Percentiles rank a stretch among this genome's conserved stretches.
phyloP scores from a whole-genome alignment of 2,113 vertebrate species.

The Chiloscyllium plagiosum region DNA sequence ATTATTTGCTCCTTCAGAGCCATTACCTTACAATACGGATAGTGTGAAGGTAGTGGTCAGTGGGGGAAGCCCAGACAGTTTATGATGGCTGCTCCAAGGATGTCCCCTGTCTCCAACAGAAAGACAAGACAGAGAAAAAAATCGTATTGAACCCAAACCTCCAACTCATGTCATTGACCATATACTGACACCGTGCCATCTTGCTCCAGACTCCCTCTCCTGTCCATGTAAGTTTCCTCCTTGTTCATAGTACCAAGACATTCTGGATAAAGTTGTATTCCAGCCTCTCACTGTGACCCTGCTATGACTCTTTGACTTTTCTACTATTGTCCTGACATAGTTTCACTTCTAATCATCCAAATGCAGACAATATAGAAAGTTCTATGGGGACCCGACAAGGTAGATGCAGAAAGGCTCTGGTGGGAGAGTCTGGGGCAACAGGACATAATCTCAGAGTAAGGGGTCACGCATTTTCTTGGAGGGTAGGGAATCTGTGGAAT shows the following conservation, averaged over 20 bases:
- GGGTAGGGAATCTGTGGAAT: too few species aligned
- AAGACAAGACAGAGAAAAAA: background rate
- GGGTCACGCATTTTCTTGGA: too few species aligned
- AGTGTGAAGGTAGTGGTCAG: background rate
- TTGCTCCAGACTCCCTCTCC: background rate
- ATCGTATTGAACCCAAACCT: background rate
- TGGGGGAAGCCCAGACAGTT: background rate
- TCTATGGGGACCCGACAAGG: too few species aligned
- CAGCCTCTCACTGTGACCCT: background rate
- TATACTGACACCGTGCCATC: background rate
- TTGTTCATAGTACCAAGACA: background rate
- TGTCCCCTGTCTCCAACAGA: background rate
- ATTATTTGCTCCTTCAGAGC: too few species aligned
- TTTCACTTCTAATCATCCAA: background rate
- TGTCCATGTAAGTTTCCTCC: background rate
- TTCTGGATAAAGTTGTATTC: background rate
- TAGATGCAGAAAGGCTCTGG: too few species aligned
- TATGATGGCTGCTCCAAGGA: background rate
- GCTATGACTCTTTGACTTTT: background rate
- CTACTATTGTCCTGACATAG: background rate
- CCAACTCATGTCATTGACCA: background rate
- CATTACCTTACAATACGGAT: background rate
- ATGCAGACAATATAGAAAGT: background rate
- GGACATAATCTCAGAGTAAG: too few species aligned
- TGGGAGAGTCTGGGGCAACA: too few species aligned